Evolutionary conservation across 1,140 invertebrate species (phyloP).

Genomic region (Drosophila hydei): DNA sequence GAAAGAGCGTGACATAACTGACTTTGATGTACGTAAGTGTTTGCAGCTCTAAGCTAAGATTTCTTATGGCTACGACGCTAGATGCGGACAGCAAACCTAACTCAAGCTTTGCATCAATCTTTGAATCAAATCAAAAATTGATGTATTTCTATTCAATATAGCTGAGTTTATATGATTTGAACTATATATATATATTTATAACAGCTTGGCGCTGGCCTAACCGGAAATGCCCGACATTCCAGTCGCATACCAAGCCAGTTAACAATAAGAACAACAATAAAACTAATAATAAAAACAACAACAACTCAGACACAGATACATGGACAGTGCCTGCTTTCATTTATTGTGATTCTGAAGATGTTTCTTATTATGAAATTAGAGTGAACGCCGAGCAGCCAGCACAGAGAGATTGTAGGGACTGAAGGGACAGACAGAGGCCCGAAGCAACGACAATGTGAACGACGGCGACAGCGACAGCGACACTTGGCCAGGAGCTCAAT

Average conservation of each 20-base stretch:
- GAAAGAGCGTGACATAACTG: too few species aligned
- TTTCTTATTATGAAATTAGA: slow-evolving; percentile 83
- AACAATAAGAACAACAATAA: slow-evolving; percentile 63
- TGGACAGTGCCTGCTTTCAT: slow-evolving; percentile 54
- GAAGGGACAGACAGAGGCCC: slow-evolving; percentile 5
- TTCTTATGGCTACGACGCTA: too few species aligned
- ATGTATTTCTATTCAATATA: background rate
- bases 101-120: too few species aligned
- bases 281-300: slow-evolving; percentile 48
- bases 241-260: slow-evolving; percentile 55
- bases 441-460: slow-evolving; percentile 12
- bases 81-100: too few species aligned
- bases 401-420: slow-evolving; percentile 1
- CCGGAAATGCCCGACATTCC: slow-evolving; percentile 74
- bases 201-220: slow-evolving; percentile 26
- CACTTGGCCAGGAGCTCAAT: slow-evolving; percentile 73
- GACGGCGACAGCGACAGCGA: slow-evolving; percentile 36
- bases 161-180: too few species aligned
- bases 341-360: slow-evolving; percentile 68
- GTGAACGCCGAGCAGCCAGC: slow-evolving; percentile 43
- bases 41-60: too few species aligned
- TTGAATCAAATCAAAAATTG: background rate
- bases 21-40: too few species aligned
- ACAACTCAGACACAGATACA: slow-evolving; percentile 26
- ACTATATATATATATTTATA: background rate